Base-by-base conservation (phyloP, 2,888 invertebrate genomes). In the Pollenia griseotomentosa region DNA sequence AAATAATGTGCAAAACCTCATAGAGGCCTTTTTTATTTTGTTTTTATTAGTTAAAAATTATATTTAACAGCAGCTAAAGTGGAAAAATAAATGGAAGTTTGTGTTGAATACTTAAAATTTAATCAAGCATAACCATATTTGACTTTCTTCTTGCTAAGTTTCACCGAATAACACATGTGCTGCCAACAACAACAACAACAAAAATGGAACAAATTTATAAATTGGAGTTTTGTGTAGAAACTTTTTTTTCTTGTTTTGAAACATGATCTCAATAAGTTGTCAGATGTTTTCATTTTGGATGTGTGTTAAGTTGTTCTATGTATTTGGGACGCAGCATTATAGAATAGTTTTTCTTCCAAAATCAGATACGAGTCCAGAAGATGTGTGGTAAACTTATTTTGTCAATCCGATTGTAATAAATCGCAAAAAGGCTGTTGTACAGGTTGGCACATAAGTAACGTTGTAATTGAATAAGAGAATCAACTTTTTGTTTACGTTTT, bases 41-140 rank as follows among this genome's bases (percentile, higher is more conserved):
- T 23, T 33, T 44, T 16, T 65, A 42, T 63, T 63, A 40, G 12
- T 51, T 40, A 42, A 61, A 51, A 51, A 51, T 61, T 51, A 42
- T 42, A 63, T 75, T 40, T 23, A 63, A 44, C 23, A 44, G 19
- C 12, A 42, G 57, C 14, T 7, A 10, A 12, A 23, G 68, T 46
- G n/a, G 19, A 12, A 53, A 71, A 53, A 16, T 14, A 19, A 19
- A 44, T 23, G 12, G 12, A 53, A 42, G 7, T 55, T 57, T 68
- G 46, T 51, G 14, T 70, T 70, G 63, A 33, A 63, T 57, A 19
- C 7, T 55, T 12, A 63, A 75, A 81, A 81, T 75, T 85, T 65
- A 85, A 81, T 81, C 75, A 81, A 77, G 75, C 71, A 66, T 85
- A 81, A 65, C 44, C 77, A 53, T 57, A 66, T 78, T 77, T 23